A percentile compares a stretch with the other conserved stretches of the same genome.
Conservation (phyloP, 2,888 invertebrate species). For the Lasius fuliginosus region DNA sequence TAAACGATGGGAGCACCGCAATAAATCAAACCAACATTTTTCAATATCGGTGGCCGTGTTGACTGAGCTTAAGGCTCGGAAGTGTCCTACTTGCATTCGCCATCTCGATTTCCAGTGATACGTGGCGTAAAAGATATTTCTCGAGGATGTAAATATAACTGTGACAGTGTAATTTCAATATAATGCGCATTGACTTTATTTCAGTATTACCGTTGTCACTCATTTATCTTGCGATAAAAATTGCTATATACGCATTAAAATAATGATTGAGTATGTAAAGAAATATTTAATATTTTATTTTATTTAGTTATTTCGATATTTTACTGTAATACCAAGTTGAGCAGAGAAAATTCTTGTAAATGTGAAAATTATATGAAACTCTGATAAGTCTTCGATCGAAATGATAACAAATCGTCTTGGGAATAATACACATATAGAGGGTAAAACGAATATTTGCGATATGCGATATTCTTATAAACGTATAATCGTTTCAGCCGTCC, state of each 20-base stretch:
- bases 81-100: conserved; percentile 56
- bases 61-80: conserved; percentile 59
- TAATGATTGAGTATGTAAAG: background rate
- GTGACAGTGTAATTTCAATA: conserved; percentile 36
- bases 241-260: background rate
- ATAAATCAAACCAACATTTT: conserved; percentile 65
- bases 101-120: conserved; percentile 34
- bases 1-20: conserved; percentile 65
- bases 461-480: background rate
- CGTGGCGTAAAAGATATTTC: conserved; percentile 24
- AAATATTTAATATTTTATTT: conserved; percentile 9
- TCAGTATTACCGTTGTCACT: conserved; percentile 17
- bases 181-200: conserved; percentile 25
- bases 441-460: background rate
- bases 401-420: background rate
- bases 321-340: background rate
- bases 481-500: conserved; percentile 31
- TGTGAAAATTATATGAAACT: background rate
- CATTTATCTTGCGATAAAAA: conserved; percentile 31
- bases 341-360: background rate
- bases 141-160: conserved; percentile 28
- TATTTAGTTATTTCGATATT: conserved; percentile 13
- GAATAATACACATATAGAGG: background rate
- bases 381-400: background rate
- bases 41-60: conserved; percentile 61